Percentiles rank a stretch among this genome's conserved stretches.
phyloP scores from a whole-genome alignment of 2,888 invertebrate species.

The Poecilobothrus nobilitatus region DNA sequence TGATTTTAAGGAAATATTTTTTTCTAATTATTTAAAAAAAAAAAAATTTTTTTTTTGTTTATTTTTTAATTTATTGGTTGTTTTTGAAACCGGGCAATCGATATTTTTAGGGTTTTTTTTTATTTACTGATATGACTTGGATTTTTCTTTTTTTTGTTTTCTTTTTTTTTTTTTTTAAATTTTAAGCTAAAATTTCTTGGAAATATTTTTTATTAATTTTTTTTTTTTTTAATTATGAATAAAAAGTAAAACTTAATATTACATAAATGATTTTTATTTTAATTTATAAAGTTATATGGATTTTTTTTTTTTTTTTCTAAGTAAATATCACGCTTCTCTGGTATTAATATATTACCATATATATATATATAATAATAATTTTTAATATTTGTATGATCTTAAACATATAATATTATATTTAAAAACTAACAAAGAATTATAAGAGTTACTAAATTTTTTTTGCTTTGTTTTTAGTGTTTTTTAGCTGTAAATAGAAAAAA shows the following conservation, averaged over 20 bases:
- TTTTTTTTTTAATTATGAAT: neutral
- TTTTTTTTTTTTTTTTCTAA: neutral
- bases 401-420: too few relatives aligned
- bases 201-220: neutral
- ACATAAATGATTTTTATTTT: neutral
- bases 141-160: neutral
- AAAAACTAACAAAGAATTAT: too few relatives aligned
- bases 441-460: too few relatives aligned
- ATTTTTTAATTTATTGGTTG: neutral
- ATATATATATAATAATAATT: neutral
- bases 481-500: neutral
- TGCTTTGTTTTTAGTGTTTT: too few relatives aligned
- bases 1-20: too few relatives aligned
- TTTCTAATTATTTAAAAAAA: too few relatives aligned
- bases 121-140: neutral
- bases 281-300: neutral
- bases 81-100: constrained; percentile 2
- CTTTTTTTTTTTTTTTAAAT: neutral
- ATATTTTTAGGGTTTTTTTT: neutral
- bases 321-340: constrained; percentile 6
- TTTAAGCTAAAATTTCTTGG: neutral
- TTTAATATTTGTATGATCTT: neutral
- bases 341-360: neutral
- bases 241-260: neutral
- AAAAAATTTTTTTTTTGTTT: neutral